These are phyloP conservation scores for Prenolepis imparis DNA, from an alignment of 2,888 invertebrate species.

Conservation along the genomic window DNA sequence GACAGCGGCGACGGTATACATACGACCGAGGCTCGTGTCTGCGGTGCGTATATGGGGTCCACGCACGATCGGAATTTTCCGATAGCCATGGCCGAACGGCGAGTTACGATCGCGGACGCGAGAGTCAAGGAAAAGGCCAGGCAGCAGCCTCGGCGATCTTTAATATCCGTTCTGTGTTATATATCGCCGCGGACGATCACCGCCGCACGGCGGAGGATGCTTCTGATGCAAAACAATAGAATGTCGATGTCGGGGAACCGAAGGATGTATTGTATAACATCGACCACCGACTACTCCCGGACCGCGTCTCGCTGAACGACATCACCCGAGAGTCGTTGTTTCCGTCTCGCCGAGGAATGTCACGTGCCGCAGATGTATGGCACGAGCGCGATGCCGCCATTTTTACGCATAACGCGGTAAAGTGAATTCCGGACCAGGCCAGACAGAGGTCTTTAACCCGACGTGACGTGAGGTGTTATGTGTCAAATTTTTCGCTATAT, in stretches of 20 bases:
- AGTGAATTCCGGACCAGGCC: background rate
- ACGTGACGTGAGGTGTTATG: background rate
- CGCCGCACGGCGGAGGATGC: conserved; percentile 58
- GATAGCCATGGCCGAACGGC: conserved; percentile 75
- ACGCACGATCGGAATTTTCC: conserved; percentile 82
- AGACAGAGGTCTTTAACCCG: conserved; percentile 3
- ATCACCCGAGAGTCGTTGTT: background rate
- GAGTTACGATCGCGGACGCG: conserved; percentile 75
- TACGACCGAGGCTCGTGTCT: conserved; percentile 19
- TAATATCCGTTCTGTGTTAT: conserved; percentile 74
- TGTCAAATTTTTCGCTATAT: background rate
- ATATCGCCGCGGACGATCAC: conserved; percentile 72
- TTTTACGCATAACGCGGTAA: conserved; percentile 38
- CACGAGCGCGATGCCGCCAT: conserved; percentile 3
- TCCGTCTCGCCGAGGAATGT: conserved; percentile 36
- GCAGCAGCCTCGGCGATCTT: conserved; percentile 67
- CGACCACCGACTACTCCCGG: conserved; percentile 6
- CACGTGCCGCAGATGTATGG: conserved; percentile 27
- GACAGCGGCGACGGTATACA: background rate
- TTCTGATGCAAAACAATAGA: conserved; percentile 76
- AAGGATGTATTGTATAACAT: conserved; percentile 49
- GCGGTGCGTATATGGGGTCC: conserved; percentile 76
- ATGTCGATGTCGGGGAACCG: conserved; percentile 60
- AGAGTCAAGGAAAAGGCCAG: conserved; percentile 51
- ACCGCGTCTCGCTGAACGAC: background rate